Base-by-base conservation (phyloP, 2,888 invertebrate species). In the Pseudanteris insignis region DNA sequence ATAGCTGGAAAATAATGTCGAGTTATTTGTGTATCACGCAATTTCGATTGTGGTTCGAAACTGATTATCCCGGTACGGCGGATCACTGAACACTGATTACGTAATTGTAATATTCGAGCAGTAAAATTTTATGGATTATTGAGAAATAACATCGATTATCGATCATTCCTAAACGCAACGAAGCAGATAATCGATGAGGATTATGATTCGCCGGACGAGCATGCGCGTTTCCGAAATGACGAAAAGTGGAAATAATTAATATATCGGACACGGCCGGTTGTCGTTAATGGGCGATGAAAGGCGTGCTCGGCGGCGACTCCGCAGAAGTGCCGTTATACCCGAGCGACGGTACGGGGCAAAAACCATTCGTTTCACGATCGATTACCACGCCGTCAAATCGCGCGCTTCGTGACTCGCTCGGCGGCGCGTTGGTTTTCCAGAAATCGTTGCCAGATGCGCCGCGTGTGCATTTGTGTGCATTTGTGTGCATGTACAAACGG, bases 281-380 rank as follows among this genome's bases (percentile, higher is more conserved):
- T 29, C 5, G 33, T 44, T 51, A 51, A 51, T 51, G 30, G 43
- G 24, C 43, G 43, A 36, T 43, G 51, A 50, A 40, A 50, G 50
- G 33, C 21, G 37, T 7, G 28, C 10, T 26, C 9, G 32, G 1
- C 8, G 26, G 2, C 6, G 24, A 25, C 26, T 12, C 18, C 2
- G 11, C 21, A 13, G 13, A 26, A 50, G 33, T 50, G 24, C 50
- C 50, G 50, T 40, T 50, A 50, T n/a, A 26, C 34, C 6, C 14
- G 18, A 13, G 4, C 28, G 10, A 24, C 30, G 36, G 37, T 36
- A 29, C 47, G 47, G 11, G 10, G 37, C 47, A 18, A 41, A 41
- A 50, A 40, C 41, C 50, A 32, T 28, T 34, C 40, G 50, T 41
- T 34, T 40, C 40, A 14, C 41, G 29, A 41, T 51, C 41, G 41